phyloP scores from a whole-genome alignment of 1,140 invertebrate species.

The Hycleus phaleratus region DNA sequence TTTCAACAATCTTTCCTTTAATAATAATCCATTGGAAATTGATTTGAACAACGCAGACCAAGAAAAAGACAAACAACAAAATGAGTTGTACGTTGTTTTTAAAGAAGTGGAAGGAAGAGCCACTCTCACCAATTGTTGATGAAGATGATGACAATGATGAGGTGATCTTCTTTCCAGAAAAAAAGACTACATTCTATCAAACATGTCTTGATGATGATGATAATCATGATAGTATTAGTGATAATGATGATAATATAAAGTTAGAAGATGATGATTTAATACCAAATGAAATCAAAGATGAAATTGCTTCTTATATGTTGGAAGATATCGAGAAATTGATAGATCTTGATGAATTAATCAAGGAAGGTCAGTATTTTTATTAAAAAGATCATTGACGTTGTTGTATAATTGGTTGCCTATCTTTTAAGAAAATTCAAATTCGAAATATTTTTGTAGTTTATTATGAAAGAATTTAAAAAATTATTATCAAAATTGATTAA shows the following conservation, averaged over 20 bases:
- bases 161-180: slow-evolving; percentile 16
- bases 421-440: too few relatives aligned
- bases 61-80: slow-evolving; percentile 28
- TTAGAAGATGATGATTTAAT: slow-evolving; percentile 20
- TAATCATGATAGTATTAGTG: slow-evolving; percentile 26
- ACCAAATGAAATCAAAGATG: slow-evolving; percentile 30
- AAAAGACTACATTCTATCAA: slow-evolving; percentile 22
- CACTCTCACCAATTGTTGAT: slow-evolving; percentile 40
- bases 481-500: too few relatives aligned
- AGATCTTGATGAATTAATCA: slow-evolving; percentile 36
- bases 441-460: too few relatives aligned
- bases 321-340: slow-evolving; percentile 36
- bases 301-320: slow-evolving; percentile 33
- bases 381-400: neutral
- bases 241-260: slow-evolving; percentile 16
- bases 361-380: slow-evolving; percentile 24
- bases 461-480: too few relatives aligned
- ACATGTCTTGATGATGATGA: slow-evolving; percentile 26
- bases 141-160: slow-evolving; percentile 27
- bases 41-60: slow-evolving; percentile 13
- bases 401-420: neutral
- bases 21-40: neutral
- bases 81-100: slow-evolving; percentile 35
- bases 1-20: slow-evolving; percentile 31
- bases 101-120: slow-evolving; percentile 43